Evolutionary conservation across 2,797 vertebrate species (phyloP).

Genomic region (Cynodonichthys magdalenae): DNA sequence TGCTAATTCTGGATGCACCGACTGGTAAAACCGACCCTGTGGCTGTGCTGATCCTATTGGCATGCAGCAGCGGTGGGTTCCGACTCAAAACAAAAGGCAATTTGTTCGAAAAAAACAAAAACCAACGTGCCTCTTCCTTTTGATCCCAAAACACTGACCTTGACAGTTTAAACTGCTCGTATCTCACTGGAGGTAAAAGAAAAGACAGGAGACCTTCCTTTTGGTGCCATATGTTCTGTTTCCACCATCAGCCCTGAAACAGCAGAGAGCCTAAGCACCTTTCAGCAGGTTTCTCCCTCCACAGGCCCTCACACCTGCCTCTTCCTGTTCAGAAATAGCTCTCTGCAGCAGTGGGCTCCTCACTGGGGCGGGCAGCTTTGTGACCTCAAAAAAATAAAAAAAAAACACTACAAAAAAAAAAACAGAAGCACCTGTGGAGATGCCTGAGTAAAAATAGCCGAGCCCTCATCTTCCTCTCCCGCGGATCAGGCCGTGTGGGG

Average conservation of each 20-base stretch:
- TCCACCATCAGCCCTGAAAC: slow-evolving; percentile 31
- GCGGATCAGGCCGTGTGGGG: slow-evolving; percentile 37
- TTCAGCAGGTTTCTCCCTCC: slow-evolving; percentile 62
- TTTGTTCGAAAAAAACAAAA: slow-evolving; percentile 35
- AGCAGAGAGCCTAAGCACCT: slow-evolving; percentile 47
- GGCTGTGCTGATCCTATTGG: slow-evolving; percentile 62
- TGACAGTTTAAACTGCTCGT: slow-evolving; percentile 49
- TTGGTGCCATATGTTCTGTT: slow-evolving; percentile 36
- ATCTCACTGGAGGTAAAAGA: slow-evolving; percentile 14
- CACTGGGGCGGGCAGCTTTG: slow-evolving; percentile 47
- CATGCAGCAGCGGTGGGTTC: slow-evolving; percentile 53
- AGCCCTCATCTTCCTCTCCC: slow-evolving; percentile 34
- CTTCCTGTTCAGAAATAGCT: slow-evolving; percentile 74
- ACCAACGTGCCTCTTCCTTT: slow-evolving; percentile 42
- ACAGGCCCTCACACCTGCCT: slow-evolving; percentile 72
- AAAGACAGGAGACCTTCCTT: not conserved
- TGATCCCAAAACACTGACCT: slow-evolving; percentile 47
- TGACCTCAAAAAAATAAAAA: slow-evolving; percentile 48
- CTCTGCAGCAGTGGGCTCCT: slow-evolving; percentile 62
- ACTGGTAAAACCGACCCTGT: slow-evolving; percentile 45
- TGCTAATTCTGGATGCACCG: slow-evolving; percentile 3
- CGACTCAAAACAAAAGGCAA: slow-evolving; percentile 45
- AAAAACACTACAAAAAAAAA: too few species aligned
- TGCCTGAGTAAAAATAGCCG: slow-evolving; percentile 70
- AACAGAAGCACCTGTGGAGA: slow-evolving; percentile 63